Base-by-base conservation (phyloP, 2,888 invertebrate genomes). In the Dasypogon diadema region DNA sequence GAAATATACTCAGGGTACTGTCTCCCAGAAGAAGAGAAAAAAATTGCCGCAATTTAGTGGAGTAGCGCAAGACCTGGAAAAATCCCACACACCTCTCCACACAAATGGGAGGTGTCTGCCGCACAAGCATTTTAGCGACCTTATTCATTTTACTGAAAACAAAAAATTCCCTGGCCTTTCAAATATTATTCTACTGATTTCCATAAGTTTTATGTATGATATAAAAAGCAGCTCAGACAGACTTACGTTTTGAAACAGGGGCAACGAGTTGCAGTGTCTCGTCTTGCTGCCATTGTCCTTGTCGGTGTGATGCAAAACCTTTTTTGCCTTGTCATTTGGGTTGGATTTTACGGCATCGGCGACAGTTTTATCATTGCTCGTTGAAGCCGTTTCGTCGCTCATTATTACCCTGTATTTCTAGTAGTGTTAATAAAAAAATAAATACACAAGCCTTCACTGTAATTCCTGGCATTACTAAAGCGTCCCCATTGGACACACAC, bases 261-360 rank as follows among this genome's bases (percentile, higher is more conserved):
- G 78, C 75, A 78, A 76, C 72, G 78, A 78, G 42, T 77, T 78
- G 48, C 77, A 78, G 58, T 77, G 78, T 76, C 78, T 78, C 58
- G 77, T 73, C 24, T 55, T 72, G 54, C 72, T 56, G 55, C 73
- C 54, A 56, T 56, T 42, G 73, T 55, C 73, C 55, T 51, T 70
- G 51, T 54, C 48, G 24, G 16, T 26, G 16, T 14, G 22, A 48
- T 48, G 26, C 24, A 68, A 68, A 68, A 48, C 48, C 24, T 70
- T 70, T 70, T 70, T 70, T 46, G 54, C 70, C 24, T 54, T 54
- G 70, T 70, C 70, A 54, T 54, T 68, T 48, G 16, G 26, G 26
- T 37, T 68, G 54, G 14, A 54, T 46, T 68, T 26, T 42, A 34
- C 24, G n/a, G n/a, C n/a, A 63, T 24, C 48, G 30, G 12, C 70